Base-by-base conservation (phyloP, 2,888 invertebrate genomes). In the Cerastis rubricosa region DNA sequence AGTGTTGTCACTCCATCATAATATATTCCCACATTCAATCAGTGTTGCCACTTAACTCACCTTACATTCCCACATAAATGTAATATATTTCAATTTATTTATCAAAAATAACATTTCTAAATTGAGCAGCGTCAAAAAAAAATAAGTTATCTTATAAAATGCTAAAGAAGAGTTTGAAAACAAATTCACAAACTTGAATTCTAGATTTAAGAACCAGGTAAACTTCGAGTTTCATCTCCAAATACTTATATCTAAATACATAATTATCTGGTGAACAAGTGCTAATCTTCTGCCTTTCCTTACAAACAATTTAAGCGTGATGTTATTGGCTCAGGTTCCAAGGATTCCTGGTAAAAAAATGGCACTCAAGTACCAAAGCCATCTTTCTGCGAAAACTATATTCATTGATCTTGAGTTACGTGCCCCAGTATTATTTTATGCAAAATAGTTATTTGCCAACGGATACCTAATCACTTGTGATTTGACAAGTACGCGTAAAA, bases 361-460 rank as follows among this genome's bases (percentile, higher is more conserved):
- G 2, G 29, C 25, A 17, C 17, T n/a, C 47, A 40, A 57, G 11
- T 35, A 67, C 17, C 1, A 43, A 54, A 47, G 19, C 43, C 17
- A 54, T 29, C n/a, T 40, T 72, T 74, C 40, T 49, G 12, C 29
- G 54, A 67, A 47, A 78, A 22, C 8, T 40, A n/a, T 63, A 71
- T 49, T 63, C n/a, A 17, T 17, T 17, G 17, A 59, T 59, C 17
- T 59, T 29, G 57, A 70, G 25, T 57, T 35, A 69, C 43, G 2
- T 29, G 3, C 17, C 19, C 8, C 47, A 72, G 69, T 72, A 83
- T 63, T 40, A 22, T n/a, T 63, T 14, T 72, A 83, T 57, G 47
- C 14, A 78, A 70, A 73, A 72, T n/a, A 63, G 14, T 40, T 66
- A 1, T 81, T 45, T 67, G 45, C 69, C 35, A 78, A 47, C 29